phyloP scores from a whole-genome alignment of 2,888 invertebrate species.

The Sarcophaga subvicina region DNA sequence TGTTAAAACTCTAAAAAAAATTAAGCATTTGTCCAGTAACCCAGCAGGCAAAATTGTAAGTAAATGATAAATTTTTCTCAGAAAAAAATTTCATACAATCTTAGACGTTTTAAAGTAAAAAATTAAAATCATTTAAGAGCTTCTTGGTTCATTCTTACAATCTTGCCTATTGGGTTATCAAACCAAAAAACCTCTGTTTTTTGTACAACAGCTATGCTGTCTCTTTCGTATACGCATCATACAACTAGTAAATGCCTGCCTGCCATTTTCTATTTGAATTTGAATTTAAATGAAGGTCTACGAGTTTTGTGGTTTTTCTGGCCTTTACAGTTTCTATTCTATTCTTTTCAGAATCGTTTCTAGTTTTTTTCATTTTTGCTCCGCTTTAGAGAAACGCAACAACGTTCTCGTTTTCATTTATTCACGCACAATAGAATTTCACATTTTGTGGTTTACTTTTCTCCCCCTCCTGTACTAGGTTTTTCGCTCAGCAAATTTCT shows the following conservation, averaged over 20 bases:
- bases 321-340: not conserved
- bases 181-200: not conserved
- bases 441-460: constrained; percentile 53
- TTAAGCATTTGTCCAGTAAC: not conserved
- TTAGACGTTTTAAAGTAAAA: not conserved
- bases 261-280: constrained; percentile 50
- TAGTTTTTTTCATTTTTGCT: not conserved
- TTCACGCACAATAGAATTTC: constrained; percentile 67
- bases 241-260: not conserved
- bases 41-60: not conserved
- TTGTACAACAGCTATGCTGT: not conserved
- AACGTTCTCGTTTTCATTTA: constrained; percentile 31
- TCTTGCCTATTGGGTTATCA: constrained; percentile 10
- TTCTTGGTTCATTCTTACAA: no score
- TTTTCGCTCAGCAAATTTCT: constrained; percentile 19
- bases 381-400: not conserved
- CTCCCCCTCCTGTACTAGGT: not conserved
- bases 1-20: no score
- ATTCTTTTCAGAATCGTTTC: not conserved
- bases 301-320: constrained; percentile 46
- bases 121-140: no score
- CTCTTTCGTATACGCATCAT: not conserved
- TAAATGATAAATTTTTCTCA: not conserved
- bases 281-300: constrained; percentile 60
- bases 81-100: not conserved